Conservation (phyloP, 2,888 invertebrate species). For the Marronus borbonicus region DNA sequence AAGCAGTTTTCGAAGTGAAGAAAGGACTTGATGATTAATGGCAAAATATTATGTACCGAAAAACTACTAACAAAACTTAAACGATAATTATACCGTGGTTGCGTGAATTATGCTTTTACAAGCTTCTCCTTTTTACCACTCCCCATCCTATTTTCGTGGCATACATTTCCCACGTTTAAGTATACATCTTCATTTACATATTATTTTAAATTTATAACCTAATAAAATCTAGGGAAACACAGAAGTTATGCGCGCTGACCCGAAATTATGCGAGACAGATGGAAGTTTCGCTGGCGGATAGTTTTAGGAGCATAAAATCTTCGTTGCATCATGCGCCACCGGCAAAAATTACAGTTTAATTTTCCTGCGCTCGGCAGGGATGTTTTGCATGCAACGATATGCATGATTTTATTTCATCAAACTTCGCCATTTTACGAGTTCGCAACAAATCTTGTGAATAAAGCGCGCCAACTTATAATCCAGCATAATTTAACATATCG, state of each 20-base stretch:
- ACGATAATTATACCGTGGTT: too few relatives aligned
- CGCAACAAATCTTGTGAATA: too few relatives aligned
- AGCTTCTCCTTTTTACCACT: too few relatives aligned
- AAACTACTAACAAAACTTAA: too few relatives aligned
- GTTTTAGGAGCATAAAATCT: neutral
- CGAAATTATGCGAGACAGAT: neutral
- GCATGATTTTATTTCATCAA: neutral
- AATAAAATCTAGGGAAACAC: neutral
- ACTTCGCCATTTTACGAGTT: neutral
- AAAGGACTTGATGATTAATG: too few relatives aligned
- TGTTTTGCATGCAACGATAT: neutral
- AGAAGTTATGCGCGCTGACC: neutral
- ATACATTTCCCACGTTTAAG: conserved; percentile 1
- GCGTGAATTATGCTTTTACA: too few relatives aligned
- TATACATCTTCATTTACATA: conserved; percentile 18
- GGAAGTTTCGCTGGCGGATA: neutral
- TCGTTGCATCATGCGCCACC: neutral
- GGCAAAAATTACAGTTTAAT: conserved; percentile 1
- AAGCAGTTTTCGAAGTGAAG: too few relatives aligned
- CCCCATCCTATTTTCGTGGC: too few relatives aligned
- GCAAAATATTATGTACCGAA: too few relatives aligned
- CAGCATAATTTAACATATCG: too few relatives aligned
- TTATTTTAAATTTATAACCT: conserved; percentile 2
- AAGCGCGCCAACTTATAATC: too few relatives aligned
- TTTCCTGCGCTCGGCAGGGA: neutral